These are phyloP conservation scores for Lysandra bellargus DNA, from an alignment of 2,888 invertebrate species.

Conservation along the genomic window DNA sequence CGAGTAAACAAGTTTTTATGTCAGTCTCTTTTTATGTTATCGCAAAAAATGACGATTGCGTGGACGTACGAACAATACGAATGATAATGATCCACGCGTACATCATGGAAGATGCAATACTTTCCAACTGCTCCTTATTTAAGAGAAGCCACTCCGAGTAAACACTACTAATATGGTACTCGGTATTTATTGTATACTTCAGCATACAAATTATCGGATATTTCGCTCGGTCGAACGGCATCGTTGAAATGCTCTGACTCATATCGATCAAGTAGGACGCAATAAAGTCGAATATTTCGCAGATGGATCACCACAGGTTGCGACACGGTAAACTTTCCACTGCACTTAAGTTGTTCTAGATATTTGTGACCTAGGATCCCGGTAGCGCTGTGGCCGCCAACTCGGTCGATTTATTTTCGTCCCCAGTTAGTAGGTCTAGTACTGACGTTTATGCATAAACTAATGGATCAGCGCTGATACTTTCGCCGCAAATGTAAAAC, in stretches of 20 bases:
- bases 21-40: constrained; percentile 7
- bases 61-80: constrained; percentile 13
- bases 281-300: constrained; percentile 52
- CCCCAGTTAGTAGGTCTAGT: constrained; percentile 47
- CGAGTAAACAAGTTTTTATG: constrained; percentile 28
- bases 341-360: constrained; percentile 32
- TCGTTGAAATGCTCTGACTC: constrained; percentile 56
- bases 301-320: constrained; percentile 42
- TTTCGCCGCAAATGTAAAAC: neutral
- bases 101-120: neutral
- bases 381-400: constrained; percentile 59
- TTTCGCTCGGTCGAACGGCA: constrained; percentile 43
- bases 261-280: constrained; percentile 43
- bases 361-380: constrained; percentile 48
- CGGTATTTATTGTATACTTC: constrained; percentile 55
- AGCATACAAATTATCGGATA: constrained; percentile 37
- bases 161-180: constrained; percentile 51
- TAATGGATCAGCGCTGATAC: neutral
- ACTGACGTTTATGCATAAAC: constrained; percentile 18
- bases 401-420: constrained; percentile 66
- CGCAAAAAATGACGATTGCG: constrained; percentile 23
- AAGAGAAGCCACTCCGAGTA: constrained; percentile 53
- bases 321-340: constrained; percentile 37
- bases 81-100: constrained; percentile 14
- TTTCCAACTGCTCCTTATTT: constrained; percentile 48